Base-by-base conservation (phyloP, 2,797 vertebrate species). In the Sylvilagus floridanus region DNA sequence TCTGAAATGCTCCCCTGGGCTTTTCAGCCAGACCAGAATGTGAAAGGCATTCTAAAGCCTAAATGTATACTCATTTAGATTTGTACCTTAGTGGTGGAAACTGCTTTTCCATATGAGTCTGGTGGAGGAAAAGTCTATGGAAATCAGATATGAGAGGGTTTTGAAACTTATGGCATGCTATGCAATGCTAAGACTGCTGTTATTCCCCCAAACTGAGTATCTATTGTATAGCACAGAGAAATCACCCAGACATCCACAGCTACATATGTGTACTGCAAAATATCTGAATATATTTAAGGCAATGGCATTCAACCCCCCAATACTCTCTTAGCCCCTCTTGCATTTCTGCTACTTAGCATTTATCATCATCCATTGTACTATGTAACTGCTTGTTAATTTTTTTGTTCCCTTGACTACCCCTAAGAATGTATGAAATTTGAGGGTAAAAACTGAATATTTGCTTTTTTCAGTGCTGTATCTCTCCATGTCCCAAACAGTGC, bases 201-300 rank as follows among this genome's bases (percentile, higher is more conserved):
- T 72, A 76, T 73, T 73, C 47, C 89, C 17, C 73, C 16, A 75
- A 89, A 84, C 16, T 60, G 60, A 86, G 11, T 75, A 35, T 42
- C 42, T 89, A 60, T 5, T 28, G 50, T 32, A n/a, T 37, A 84
- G 79, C 47, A 78, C 84, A 92, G 86, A 96, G 86, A 65, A 89
- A 87, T 79, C 57, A 52, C 47, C 35, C 17, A 75, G 32, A 84
- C 37, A 81, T 86, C 52, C 50, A 81, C 63, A 90, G 77, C 90
- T 66, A 52, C 47, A 4, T 37, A 37, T 37, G 11, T 22, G 2
- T 52, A 54, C 35, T 88, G 24, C 62, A 68, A 81, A 79, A 62
- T 4, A 86, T 50, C 63, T 87, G 9, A 17, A 37, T 77, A 37
- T 77, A 90, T 76, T 88, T 86, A 84, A 73, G 28, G 50, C 50